A percentile compares a stretch with the other conserved stretches of the same genome.
These are phyloP conservation scores for Anarsia innoxiella DNA, from an alignment of 2,888 invertebrate genomes.

Conservation along the genomic window DNA sequence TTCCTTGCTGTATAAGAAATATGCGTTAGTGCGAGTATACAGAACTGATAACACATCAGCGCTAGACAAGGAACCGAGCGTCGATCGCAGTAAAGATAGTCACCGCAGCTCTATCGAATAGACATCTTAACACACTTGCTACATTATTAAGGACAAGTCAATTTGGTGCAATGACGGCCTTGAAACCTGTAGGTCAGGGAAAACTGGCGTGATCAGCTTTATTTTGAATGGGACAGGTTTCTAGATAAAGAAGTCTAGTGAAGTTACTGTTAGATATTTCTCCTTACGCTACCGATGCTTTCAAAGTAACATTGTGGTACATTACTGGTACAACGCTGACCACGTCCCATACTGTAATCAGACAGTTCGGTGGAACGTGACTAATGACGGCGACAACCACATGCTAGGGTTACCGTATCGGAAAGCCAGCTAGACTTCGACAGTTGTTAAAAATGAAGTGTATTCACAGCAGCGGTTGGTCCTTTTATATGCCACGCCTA, in stretches of 20 bases:
- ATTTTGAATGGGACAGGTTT: slow-evolving; percentile 6
- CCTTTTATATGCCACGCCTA: too few relatives aligned
- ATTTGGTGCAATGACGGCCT: slow-evolving; percentile 10
- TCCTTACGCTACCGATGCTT: too few relatives aligned
- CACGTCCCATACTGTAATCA: slow-evolving; percentile 10
- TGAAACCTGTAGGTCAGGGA: slow-evolving; percentile 9
- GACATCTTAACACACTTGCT: slow-evolving; percentile 2
- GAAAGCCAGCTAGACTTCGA: slow-evolving; percentile 8
- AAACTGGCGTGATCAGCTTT: slow-evolving; percentile 2
- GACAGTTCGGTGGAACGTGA: slow-evolving; percentile 10
- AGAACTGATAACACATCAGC: slow-evolving; percentile 23
- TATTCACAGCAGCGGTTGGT: too few relatives aligned
- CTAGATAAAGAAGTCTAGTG: slow-evolving; percentile 12
- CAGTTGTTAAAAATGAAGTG: too few relatives aligned
- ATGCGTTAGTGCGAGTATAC: slow-evolving; percentile 17
- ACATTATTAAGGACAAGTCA: slow-evolving; percentile 6
- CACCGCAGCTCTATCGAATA: slow-evolving; percentile 4
- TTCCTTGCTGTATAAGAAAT: slow-evolving; percentile 25
- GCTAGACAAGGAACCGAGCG: slow-evolving; percentile 15
- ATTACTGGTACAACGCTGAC: slow-evolving; percentile 7
- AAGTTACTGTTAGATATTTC: slow-evolving; percentile 8
- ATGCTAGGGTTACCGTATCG: too few relatives aligned
- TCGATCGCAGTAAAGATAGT: slow-evolving; percentile 18
- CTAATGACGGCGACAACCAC: slow-evolving; percentile 13
- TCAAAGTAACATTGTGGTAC: slow-evolving; percentile 1